Conservation (phyloP, 2,113 vertebrate genomes). For the Pteronura brasiliensis region DNA sequence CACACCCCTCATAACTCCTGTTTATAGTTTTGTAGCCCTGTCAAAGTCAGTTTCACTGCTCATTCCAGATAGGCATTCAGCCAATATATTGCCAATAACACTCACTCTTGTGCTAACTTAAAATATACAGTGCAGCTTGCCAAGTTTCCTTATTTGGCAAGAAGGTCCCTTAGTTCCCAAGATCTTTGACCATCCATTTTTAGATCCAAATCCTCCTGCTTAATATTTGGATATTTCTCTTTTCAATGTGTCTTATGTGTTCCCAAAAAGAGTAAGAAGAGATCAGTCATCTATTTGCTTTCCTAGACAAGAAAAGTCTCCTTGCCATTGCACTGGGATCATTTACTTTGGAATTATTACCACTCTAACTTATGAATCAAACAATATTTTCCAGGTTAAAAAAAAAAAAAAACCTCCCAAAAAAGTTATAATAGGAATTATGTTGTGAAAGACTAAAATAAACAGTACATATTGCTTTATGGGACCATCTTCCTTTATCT, state of each 20-base stretch:
- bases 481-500: slow-evolving; percentile 51
- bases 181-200: slow-evolving; percentile 86
- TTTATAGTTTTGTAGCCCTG: not conserved
- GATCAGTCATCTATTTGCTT: slow-evolving; percentile 4
- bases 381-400: slow-evolving; percentile 32
- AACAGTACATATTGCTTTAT: slow-evolving; percentile 15
- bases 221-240: slow-evolving; percentile 66
- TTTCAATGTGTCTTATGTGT: slow-evolving; percentile 43
- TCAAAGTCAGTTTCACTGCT: slow-evolving; percentile 72
- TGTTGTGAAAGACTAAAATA: slow-evolving; percentile 37
- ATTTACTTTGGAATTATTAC: slow-evolving; percentile 22
- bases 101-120: slow-evolving; percentile 83
- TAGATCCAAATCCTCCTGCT: slow-evolving; percentile 78
- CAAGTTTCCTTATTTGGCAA: slow-evolving; percentile 89
- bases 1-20: slow-evolving; percentile 15
- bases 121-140: slow-evolving; percentile 83
- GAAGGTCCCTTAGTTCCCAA: slow-evolving; percentile 83
- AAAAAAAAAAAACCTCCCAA: not conserved
- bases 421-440: slow-evolving; percentile 42
- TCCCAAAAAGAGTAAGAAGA: slow-evolving; percentile 42
- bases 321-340: not conserved
- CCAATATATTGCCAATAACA: slow-evolving; percentile 88
- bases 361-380: slow-evolving; percentile 34
- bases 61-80: slow-evolving; percentile 76
- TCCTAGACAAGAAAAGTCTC: slow-evolving; percentile 5